Conservation (phyloP, 1,140 invertebrate genomes). For the Cotesia chilonis region DNA sequence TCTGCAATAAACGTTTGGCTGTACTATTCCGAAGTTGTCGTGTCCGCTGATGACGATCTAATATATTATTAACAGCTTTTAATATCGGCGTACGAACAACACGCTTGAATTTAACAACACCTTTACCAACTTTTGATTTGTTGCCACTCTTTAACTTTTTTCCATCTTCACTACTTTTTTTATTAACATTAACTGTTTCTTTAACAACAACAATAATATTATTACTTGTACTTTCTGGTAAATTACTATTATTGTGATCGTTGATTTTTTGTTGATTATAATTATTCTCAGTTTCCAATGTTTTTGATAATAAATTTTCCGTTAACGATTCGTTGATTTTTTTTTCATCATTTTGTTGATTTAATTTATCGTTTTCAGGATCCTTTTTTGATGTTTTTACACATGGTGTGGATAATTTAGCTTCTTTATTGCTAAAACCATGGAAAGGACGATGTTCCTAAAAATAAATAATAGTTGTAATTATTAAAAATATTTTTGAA, state of each 20-base stretch:
- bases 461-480: constrained; percentile 28
- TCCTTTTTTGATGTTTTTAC: constrained; percentile 53
- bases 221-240: constrained; percentile 12
- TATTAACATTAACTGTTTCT: neutral
- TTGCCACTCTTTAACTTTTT: constrained; percentile 44
- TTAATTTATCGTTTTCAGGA: constrained; percentile 38
- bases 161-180: constrained; percentile 24
- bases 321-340: constrained; percentile 1
- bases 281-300: constrained; percentile 30
- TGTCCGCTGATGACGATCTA: constrained; percentile 67
- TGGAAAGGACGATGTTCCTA: constrained; percentile 62
- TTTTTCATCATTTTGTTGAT: constrained; percentile 26
- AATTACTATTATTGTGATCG: constrained; percentile 41
- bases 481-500: constrained; percentile 3
- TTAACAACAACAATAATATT: neutral
- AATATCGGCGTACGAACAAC: constrained; percentile 53
- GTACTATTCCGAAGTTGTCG: constrained; percentile 68
- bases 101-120: constrained; percentile 51
- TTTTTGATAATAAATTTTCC: neutral
- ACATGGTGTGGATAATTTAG: constrained; percentile 53
- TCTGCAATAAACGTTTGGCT: constrained; percentile 62
- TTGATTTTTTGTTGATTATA: constrained; percentile 36
- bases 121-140: constrained; percentile 44
- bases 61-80: constrained; percentile 59
- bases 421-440: constrained; percentile 62